These are phyloP conservation scores for Watsonalla binaria DNA, from an alignment of 2,888 invertebrate genomes.

Conservation along the genomic window DNA sequence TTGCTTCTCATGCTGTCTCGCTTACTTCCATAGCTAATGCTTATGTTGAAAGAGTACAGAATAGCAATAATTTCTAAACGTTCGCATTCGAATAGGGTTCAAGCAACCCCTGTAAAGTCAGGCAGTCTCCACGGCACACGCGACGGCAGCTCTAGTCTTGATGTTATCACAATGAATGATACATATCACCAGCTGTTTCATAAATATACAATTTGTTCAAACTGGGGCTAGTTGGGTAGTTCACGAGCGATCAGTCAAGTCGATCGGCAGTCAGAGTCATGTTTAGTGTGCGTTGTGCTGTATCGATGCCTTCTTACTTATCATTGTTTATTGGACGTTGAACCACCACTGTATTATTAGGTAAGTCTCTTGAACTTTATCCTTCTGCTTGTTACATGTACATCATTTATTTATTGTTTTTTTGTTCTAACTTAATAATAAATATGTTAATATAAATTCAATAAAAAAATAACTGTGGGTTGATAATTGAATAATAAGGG, in stretches of 20 bases:
- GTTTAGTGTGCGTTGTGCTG: slow-evolving; percentile 2
- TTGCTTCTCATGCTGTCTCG: neutral
- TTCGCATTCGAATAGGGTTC: neutral
- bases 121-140: neutral
- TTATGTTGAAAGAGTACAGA: neutral
- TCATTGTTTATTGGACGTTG: slow-evolving; percentile 11
- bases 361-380: slow-evolving; percentile 7
- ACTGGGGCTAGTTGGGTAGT: neutral
- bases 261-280: neutral
- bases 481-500: too few species aligned
- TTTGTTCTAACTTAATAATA: neutral
- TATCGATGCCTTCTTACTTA: slow-evolving; percentile 4
- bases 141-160: neutral
- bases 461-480: too few species aligned
- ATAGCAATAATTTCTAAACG: neutral
- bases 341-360: slow-evolving; percentile 10
- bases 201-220: neutral
- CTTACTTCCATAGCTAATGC: neutral
- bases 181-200: neutral
- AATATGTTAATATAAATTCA: too few species aligned
- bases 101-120: neutral
- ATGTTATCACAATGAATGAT: slow-evolving; percentile 1
- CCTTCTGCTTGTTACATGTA: neutral
- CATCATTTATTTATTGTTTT: neutral
- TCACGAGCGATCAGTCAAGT: neutral